phyloP scores from a whole-genome alignment of 2,888 invertebrate species.

The Watsonalla cultraria region DNA sequence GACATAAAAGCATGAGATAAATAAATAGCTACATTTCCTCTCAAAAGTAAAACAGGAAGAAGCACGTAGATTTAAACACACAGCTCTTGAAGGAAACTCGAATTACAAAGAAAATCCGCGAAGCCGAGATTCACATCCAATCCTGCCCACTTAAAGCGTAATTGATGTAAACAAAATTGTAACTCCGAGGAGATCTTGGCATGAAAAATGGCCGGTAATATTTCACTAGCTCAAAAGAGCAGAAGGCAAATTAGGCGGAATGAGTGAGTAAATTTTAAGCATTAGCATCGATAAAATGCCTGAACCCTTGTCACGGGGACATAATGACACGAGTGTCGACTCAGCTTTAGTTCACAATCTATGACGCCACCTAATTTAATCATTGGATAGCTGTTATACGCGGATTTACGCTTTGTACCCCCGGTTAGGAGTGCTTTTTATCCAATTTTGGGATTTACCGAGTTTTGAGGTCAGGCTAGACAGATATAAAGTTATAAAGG shows the following conservation, averaged over 20 bases:
- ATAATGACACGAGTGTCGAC: constrained; percentile 25
- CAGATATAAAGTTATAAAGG: no score
- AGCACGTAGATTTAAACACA: not conserved
- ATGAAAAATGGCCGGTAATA: constrained; percentile 48
- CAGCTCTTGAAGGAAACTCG: not conserved
- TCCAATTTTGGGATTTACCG: not conserved
- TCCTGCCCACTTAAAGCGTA: constrained; percentile 11
- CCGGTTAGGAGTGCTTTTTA: constrained; percentile 2
- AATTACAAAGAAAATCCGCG: not conserved
- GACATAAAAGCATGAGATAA: no score
- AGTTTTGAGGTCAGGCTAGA: no score
- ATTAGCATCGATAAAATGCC: constrained; percentile 37
- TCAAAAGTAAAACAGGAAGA: no score
- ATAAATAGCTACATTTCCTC: no score
- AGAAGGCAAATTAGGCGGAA: constrained; percentile 47
- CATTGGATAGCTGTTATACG: constrained; percentile 1
- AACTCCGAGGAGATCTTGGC: constrained; percentile 30
- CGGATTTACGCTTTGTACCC: not conserved
- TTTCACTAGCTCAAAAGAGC: constrained; percentile 43
- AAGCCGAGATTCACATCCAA: not conserved
- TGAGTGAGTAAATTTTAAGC: constrained; percentile 42
- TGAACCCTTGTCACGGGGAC: constrained; percentile 17
- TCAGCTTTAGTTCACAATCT: constrained; percentile 10
- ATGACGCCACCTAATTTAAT: constrained; percentile 6
- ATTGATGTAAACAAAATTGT: constrained; percentile 27